phyloP scores from a whole-genome alignment of 2,888 invertebrate species.

The Dryocosmus kuriphilus region DNA sequence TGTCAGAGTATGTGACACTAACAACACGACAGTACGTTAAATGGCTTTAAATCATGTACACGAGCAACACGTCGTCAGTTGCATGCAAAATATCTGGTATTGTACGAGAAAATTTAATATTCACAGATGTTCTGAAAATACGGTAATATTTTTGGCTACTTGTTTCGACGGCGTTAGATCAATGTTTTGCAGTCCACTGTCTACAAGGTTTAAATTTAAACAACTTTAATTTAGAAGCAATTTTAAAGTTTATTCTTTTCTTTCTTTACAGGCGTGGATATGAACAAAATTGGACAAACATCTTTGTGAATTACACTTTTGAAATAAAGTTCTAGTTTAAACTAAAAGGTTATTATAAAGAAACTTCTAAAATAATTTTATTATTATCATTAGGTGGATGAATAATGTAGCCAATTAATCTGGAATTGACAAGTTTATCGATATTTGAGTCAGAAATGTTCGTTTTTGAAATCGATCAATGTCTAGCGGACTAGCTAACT shows the following conservation, averaged over 20 bases:
- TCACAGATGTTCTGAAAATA: neutral
- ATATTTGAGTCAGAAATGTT: neutral
- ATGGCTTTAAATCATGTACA: conserved; percentile 14
- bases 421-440: neutral
- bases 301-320: no score
- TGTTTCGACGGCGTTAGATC: neutral
- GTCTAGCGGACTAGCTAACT: conserved; percentile 37
- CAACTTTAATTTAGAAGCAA: no score
- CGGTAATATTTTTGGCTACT: neutral
- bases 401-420: neutral
- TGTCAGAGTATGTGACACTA: conserved; percentile 25
- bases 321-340: no score
- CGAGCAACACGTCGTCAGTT: conserved; percentile 13
- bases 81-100: neutral
- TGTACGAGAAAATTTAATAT: neutral
- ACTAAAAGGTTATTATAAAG: no score
- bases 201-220: no score
- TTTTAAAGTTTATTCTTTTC: no score
- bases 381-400: no score
- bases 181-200: no score
- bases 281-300: no score
- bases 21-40: conserved; percentile 21
- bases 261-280: no score
- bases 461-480: neutral
- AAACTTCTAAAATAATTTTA: no score